Evolutionary conservation across 2,113 vertebrate species (phyloP).

Genomic region (Laterallus jamaicensis): DNA sequence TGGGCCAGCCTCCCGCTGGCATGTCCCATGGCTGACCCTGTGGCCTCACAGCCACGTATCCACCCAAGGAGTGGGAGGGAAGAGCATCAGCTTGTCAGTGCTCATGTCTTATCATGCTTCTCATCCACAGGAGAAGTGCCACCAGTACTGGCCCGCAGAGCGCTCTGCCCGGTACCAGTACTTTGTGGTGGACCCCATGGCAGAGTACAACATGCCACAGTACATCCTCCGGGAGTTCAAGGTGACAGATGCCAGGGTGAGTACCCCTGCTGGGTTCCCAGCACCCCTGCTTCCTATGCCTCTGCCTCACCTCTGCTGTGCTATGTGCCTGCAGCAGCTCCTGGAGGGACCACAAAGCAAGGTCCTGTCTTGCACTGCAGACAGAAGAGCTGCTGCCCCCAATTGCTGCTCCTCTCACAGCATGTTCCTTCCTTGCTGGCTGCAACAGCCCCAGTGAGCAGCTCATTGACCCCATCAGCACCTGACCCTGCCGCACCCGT

Average conservation of each 20-base stretch:
- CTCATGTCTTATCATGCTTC: not conserved
- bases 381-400: not conserved
- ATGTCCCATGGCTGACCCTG: not conserved
- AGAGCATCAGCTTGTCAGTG: not conserved
- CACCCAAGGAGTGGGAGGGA: not conserved
- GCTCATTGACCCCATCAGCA: not conserved
- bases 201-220: slow-evolving; percentile 99
- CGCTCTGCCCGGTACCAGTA: slow-evolving; percentile 97
- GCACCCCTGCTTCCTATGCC: not conserved
- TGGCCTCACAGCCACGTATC: not conserved
- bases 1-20: not conserved
- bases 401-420: not conserved
- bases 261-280: slow-evolving; percentile 28
- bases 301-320: not conserved
- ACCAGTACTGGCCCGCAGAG: slow-evolving; percentile 98
- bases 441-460: not conserved
- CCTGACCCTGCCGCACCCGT: not conserved
- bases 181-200: slow-evolving; percentile 98
- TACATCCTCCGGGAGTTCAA: slow-evolving; percentile 98
- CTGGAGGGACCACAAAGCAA: rapidly evolving
- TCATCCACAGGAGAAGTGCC: slow-evolving; percentile 90
- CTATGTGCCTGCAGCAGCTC: not conserved
- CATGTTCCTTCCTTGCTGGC: not conserved
- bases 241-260: slow-evolving; percentile 93
- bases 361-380: not conserved